Percentiles rank a stretch among this genome's conserved stretches.
Conservation (phyloP, 2,113 vertebrate genomes). For the Varanus komodoensis region DNA sequence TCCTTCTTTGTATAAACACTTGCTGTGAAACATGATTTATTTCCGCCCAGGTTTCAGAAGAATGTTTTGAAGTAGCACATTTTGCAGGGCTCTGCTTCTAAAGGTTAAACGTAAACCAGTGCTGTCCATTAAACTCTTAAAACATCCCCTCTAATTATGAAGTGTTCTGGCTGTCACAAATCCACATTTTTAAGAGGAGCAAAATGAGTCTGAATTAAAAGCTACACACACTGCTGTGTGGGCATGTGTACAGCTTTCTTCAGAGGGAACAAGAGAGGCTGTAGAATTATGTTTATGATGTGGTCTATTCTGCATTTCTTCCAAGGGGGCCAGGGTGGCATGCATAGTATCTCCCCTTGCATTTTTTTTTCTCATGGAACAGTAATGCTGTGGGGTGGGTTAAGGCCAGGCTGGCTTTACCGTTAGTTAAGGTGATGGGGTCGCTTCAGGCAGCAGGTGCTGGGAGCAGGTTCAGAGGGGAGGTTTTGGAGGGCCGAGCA, state of each 20-base stretch:
- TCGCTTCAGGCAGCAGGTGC: no score
- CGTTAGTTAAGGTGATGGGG: no score
- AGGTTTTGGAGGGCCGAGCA: no score
- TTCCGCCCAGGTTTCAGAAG: slow-evolving; percentile 14
- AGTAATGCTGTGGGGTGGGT: not conserved
- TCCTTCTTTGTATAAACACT: slow-evolving; percentile 30
- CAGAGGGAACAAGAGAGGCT: not conserved
- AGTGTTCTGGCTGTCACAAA: not conserved
- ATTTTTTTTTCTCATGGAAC: not conserved
- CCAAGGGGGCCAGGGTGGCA: not conserved
- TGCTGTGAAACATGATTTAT: slow-evolving; percentile 26
- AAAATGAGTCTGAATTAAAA: slow-evolving; percentile 41
- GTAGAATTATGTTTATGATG: not conserved
- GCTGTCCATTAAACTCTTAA: slow-evolving; percentile 30
- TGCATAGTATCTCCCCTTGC: not conserved
- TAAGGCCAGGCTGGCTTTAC: not conserved
- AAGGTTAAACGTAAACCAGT: slow-evolving; percentile 47
- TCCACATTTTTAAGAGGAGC: not conserved
- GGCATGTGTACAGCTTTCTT: slow-evolving; percentile 1
- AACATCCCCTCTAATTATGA: slow-evolving; percentile 37
- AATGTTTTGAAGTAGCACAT: slow-evolving; percentile 8
- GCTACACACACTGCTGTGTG: not conserved
- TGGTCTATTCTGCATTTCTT: not conserved
- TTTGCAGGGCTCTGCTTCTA: slow-evolving; percentile 41
- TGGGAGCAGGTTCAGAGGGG: no score